Evolutionary conservation across 2,888 invertebrate genomes (phyloP).

Genomic region (Brachypterus glaber): DNA sequence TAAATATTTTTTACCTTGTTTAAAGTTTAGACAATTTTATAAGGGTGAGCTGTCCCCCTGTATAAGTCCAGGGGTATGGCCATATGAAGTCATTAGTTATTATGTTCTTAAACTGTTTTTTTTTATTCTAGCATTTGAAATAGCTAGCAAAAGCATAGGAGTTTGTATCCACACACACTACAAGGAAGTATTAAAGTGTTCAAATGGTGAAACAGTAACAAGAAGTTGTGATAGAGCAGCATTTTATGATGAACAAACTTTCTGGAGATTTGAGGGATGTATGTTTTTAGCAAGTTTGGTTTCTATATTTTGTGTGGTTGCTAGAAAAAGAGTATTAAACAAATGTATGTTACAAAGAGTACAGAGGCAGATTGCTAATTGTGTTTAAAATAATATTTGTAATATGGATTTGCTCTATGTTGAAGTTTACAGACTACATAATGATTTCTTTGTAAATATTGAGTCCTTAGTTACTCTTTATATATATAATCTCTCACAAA

Average conservation of each 20-base stretch:
- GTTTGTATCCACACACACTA: constrained; percentile 76
- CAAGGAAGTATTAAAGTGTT: constrained; percentile 73
- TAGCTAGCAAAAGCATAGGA: constrained; percentile 69
- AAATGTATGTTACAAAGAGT: constrained; percentile 57
- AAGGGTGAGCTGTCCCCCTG: too few species aligned
- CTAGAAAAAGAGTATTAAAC: constrained; percentile 58
- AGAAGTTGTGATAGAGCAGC: constrained; percentile 81
- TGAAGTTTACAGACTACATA: constrained; percentile 10
- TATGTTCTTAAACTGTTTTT: not conserved
- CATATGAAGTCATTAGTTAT: not conserved
- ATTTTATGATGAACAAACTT: constrained; percentile 73
- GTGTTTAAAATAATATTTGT: constrained; percentile 34
- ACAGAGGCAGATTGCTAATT: constrained; percentile 61
- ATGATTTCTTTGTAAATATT: constrained; percentile 20
- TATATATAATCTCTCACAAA: constrained; percentile 21
- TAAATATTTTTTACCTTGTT: too few species aligned
- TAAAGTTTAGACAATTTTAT: not conserved
- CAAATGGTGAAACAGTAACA: constrained; percentile 69
- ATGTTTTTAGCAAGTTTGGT: constrained; percentile 56
- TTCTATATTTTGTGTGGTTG: constrained; percentile 55
- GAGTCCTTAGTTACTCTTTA: constrained; percentile 24
- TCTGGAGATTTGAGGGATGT: constrained; percentile 72
- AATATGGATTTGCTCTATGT: constrained; percentile 14
- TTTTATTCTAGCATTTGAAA: constrained; percentile 59
- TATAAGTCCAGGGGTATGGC: not conserved